Conservation (phyloP, 37 sponge, comb jelly and placozoan genomes). For the Agelas oroides region DNA sequence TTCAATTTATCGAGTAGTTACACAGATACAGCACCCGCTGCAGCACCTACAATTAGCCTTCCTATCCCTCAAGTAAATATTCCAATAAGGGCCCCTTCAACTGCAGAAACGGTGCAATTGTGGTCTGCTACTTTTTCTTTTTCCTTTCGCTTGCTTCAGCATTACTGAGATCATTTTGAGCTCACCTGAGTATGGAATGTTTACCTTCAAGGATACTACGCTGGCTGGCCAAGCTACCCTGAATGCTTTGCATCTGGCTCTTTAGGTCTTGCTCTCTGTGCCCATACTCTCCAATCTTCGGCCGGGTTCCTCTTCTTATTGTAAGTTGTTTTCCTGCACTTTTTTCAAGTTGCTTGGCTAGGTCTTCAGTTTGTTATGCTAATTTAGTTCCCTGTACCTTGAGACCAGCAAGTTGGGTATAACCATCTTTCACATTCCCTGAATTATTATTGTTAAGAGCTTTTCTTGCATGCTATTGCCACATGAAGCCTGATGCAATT, state of each 20-base stretch:
- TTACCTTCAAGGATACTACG: background rate
- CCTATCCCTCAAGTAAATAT: background rate
- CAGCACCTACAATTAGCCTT: slow-evolving; percentile 17
- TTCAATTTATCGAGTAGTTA: background rate
- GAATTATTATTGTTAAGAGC: too few relatives aligned
- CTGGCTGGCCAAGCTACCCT: background rate
- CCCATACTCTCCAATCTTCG: background rate
- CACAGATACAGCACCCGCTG: slow-evolving; percentile 14
- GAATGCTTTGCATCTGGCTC: background rate
- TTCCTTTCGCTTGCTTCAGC: too few relatives aligned
- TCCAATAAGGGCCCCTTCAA: background rate
- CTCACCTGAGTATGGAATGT: background rate
- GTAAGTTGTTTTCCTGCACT: background rate
- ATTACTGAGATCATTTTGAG: background rate
- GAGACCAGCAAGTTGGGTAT: background rate
- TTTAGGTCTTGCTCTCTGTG: background rate
- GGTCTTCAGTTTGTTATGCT: background rate
- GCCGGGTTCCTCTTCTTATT: background rate
- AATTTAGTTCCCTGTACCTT: background rate
- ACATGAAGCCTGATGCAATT: too few relatives aligned
- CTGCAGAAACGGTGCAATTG: background rate
- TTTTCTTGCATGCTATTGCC: too few relatives aligned
- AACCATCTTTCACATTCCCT: background rate
- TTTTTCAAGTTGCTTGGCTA: slow-evolving; percentile 6
- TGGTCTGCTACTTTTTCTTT: background rate